Percentiles rank a stretch among this genome's conserved stretches.
These are phyloP conservation scores for Rhinella marina DNA, from an alignment of 2,797 vertebrate species.

Conservation along the genomic window DNA sequence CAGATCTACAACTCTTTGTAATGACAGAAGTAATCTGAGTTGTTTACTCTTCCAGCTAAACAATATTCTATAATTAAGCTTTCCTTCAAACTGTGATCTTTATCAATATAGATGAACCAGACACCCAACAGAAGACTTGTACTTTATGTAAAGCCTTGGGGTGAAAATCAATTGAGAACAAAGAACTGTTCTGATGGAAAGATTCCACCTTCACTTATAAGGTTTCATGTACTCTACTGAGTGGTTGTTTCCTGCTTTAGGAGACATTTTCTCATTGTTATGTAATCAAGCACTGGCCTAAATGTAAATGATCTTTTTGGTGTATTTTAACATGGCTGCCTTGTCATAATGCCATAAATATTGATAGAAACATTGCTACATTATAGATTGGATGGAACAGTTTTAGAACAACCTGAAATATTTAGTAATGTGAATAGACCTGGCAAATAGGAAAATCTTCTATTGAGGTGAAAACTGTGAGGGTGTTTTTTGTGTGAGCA, in stretches of 20 bases:
- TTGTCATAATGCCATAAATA: slow-evolving; percentile 5
- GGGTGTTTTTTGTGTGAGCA: no score
- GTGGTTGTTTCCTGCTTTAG: no score
- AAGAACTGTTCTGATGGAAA: slow-evolving; percentile 20
- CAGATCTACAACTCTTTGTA: slow-evolving; percentile 61
- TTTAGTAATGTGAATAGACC: background rate
- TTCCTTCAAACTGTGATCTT: slow-evolving; percentile 64
- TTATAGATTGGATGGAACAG: background rate
- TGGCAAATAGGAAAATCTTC: no score
- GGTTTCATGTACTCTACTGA: background rate
- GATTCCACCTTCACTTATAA: background rate
- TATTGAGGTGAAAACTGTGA: no score
- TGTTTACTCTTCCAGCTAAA: slow-evolving; percentile 64
- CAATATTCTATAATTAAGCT: slow-evolving; percentile 65
- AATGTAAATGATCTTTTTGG: background rate
- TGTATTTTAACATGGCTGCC: no score
- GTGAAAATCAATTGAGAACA: slow-evolving; percentile 64
- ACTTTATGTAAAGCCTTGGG: slow-evolving; percentile 63
- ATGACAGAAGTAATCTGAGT: slow-evolving; percentile 65
- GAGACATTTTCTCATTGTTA: background rate
- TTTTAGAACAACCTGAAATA: slow-evolving; percentile 18
- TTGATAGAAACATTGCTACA: background rate
- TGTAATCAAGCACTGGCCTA: background rate
- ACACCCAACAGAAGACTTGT: slow-evolving; percentile 55
- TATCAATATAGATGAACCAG: slow-evolving; percentile 63